Conservation (phyloP, 2,113 vertebrate genomes). For the Nerophis lumbriciformis region DNA sequence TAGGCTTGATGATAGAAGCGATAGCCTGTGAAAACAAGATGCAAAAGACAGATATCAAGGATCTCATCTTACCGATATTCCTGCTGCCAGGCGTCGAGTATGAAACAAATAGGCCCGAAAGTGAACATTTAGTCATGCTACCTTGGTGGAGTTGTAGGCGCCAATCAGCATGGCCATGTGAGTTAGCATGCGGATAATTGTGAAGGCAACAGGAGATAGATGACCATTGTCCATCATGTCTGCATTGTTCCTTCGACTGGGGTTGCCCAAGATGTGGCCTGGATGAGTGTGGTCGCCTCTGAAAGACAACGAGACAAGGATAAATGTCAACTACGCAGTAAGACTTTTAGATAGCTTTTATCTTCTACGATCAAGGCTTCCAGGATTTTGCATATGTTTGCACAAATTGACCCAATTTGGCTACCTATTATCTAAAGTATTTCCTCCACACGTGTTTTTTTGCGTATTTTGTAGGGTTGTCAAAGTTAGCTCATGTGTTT, state of each 20-base stretch:
- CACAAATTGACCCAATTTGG: no score
- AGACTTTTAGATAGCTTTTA: neutral
- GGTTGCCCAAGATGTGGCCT: constrained; percentile 81
- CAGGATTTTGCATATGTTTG: neutral
- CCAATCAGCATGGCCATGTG: constrained; percentile 85
- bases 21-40: constrained; percentile 58
- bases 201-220: constrained; percentile 70
- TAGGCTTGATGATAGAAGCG: constrained; percentile 74
- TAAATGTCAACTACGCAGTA: neutral
- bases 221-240: constrained; percentile 72
- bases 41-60: neutral
- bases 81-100: neutral
- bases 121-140: constrained; percentile 40
- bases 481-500: no score
- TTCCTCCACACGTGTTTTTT: neutral
- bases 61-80: neutral
- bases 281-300: constrained; percentile 81
- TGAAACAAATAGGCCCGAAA: neutral
- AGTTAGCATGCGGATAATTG: constrained; percentile 78
- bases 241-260: constrained; percentile 47
- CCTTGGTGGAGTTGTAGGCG: constrained; percentile 65
- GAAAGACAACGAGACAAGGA: constrained; percentile 3
- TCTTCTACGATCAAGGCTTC: neutral
- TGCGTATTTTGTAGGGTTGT: neutral
- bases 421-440: neutral